Base-by-base conservation (phyloP, 2,888 invertebrate species). In the Trichopoda pennipes region DNA sequence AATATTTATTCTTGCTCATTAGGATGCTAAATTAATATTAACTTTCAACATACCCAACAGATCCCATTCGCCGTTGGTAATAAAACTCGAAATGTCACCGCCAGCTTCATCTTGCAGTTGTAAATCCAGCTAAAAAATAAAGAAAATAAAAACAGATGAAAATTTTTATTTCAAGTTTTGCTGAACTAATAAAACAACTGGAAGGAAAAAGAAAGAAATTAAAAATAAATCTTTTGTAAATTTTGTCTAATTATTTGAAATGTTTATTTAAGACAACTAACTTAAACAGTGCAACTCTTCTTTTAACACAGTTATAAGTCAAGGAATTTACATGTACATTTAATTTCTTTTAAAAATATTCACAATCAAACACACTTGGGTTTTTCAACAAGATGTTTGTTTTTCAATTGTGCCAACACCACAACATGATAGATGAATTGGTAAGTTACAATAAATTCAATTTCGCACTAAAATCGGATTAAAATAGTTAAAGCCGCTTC, bases 61-160 rank as follows among this genome's bases (percentile, higher is more conserved):
- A 92, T 98, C 97, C 99, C 99, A 99, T 93, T 99, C 99, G 89
- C 99, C 99, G 92, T 99, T 99, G 86, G 97, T 96, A 89, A 99
- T 98, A 93, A 99, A 99, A 93, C 96, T 98, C 92, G 97, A 96
- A 87, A 97, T 96, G 93, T 99, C 99, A 86, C 99, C 99, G 81
- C 97, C 98, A 76, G 93, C 92, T 91, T 97, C 96, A 89, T 96
- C 96, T 92, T 98, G 97, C 88, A 99, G 93, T 92, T 97, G 96
- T 88, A 99, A 94, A 92, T 99, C 98, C 92, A 99, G 93, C 95
- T 97, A 93, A 85, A 92, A 93, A 87, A 7, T 28, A 28, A 28
- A 28, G 28, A 85, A 85, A 72, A 47, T 0, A 73, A 68, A 75
- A 60, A 53, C 9, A 72, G 0, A 19, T 66, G 51, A 78, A 32